Evolutionary conservation across 35 echinoderm and acorn worm genomes (phyloP).

Genomic region (Amphiura filiformis): DNA sequence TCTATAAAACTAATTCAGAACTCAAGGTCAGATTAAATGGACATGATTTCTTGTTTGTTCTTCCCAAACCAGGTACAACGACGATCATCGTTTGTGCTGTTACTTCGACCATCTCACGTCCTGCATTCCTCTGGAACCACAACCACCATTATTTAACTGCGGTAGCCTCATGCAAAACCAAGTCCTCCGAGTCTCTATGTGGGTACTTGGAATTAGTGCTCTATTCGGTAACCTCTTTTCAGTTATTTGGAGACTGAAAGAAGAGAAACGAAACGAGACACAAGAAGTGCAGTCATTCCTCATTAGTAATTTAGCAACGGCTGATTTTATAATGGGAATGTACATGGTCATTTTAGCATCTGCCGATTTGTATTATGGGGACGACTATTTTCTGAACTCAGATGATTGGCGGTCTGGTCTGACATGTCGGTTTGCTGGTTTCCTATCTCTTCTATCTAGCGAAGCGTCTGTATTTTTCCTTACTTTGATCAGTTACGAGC

Average conservation of each 20-base stretch:
- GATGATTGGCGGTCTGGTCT: constrained; percentile 45
- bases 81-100: background rate
- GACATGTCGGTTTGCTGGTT: constrained; percentile 67
- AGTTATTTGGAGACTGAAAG: constrained; percentile 30
- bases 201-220: constrained; percentile 68
- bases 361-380: constrained; percentile 49
- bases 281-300: constrained; percentile 32
- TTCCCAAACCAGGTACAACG: background rate
- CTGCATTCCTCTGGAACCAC: background rate
- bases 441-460: constrained; percentile 72
- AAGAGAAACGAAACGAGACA: background rate
- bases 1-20: too few species aligned
- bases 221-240: constrained; percentile 70
- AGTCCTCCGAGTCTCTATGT: constrained; percentile 45
- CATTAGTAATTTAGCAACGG: constrained; percentile 66
- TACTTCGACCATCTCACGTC: background rate
- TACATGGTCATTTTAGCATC: constrained; percentile 78
- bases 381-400: constrained; percentile 53
- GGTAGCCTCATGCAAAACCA: constrained; percentile 36
- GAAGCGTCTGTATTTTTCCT: constrained; percentile 74
- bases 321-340: constrained; percentile 83
- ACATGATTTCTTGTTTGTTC: too few species aligned
- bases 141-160: constrained; percentile 38
- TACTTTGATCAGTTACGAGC: constrained; percentile 61
- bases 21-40: too few species aligned